phyloP scores from a whole-genome alignment of 2,888 invertebrate genomes.

The Drosophila peninsularis region DNA sequence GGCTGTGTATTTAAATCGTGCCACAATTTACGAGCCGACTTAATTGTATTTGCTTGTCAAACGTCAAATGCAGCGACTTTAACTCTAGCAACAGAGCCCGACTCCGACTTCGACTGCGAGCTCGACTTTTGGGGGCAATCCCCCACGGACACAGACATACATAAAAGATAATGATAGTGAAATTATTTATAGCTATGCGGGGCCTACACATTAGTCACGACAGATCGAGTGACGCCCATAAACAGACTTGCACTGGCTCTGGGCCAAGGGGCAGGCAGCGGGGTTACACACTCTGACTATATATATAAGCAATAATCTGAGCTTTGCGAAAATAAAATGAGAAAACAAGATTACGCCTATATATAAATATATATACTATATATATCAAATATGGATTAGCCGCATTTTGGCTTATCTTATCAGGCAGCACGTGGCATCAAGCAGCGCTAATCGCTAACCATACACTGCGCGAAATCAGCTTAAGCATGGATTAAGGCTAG shows the following conservation, averaged over 20 bases:
- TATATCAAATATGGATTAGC: conserved; percentile 37
- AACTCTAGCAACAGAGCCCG: conserved; percentile 4
- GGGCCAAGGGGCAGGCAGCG: conserved; percentile 1
- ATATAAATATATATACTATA: conserved; percentile 7
- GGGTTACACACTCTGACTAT: conserved; percentile 3
- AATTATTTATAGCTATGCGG: conserved; percentile 63
- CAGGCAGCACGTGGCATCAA: conserved; percentile 41
- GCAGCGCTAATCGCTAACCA: conserved; percentile 17
- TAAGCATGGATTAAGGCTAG: background rate
- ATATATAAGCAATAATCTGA: conserved; percentile 3
- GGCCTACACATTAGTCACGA: conserved; percentile 60
- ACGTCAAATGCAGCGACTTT: conserved; percentile 47
- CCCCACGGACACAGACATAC: conserved; percentile 29
- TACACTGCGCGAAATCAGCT: conserved; percentile 21
- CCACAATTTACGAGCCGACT: conserved; percentile 67
- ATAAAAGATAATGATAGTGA: conserved; percentile 57
- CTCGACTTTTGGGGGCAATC: conserved; percentile 44
- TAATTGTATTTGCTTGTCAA: conserved; percentile 77
- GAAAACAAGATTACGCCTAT: conserved; percentile 34
- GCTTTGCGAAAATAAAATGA: conserved; percentile 7
- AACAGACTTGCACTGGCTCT: conserved; percentile 3
- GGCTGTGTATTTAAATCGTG: conserved; percentile 45
- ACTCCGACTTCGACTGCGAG: conserved; percentile 10
- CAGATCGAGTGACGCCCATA: conserved; percentile 27
- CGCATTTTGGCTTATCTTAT: conserved; percentile 43